These are phyloP conservation scores for Aplocera efformata DNA, from an alignment of 2,888 invertebrate genomes.

Conservation along the genomic window DNA sequence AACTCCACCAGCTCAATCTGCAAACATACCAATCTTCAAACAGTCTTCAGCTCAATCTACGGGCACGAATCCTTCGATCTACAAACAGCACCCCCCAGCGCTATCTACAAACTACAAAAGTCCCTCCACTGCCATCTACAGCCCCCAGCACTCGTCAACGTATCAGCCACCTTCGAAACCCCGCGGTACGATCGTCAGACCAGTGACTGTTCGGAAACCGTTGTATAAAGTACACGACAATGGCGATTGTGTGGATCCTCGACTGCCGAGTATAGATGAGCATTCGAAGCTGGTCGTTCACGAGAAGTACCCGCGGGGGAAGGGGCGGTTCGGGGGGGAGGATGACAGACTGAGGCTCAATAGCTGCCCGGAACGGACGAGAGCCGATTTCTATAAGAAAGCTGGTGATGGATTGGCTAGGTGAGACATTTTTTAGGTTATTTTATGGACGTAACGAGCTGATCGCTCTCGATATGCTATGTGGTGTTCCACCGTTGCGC, in stretches of 20 bases:
- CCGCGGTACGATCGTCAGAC: constrained; percentile 12
- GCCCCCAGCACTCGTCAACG: not conserved
- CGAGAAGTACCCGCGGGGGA: constrained; percentile 29
- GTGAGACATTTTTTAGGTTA: constrained; percentile 29
- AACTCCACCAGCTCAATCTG: not conserved
- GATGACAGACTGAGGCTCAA: constrained; percentile 39
- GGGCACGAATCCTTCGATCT: not conserved
- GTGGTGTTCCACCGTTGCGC: too few species aligned
- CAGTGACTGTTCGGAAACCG: constrained; percentile 28
- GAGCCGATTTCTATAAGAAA: constrained; percentile 54
- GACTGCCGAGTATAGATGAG: constrained; percentile 66
- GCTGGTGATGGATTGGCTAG: constrained; percentile 61
- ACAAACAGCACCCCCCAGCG: not conserved
- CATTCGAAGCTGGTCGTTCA: constrained; percentile 52
- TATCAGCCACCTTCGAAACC: constrained; percentile 1
- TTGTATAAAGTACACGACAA: constrained; percentile 50
- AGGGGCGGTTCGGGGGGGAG: constrained; percentile 34
- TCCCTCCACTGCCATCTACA: constrained; percentile 8
- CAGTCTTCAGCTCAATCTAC: not conserved
- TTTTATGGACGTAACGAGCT: too few species aligned
- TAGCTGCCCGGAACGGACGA: constrained; percentile 46
- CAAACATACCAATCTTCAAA: not conserved
- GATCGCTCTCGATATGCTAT: too few species aligned
- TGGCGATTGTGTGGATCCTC: constrained; percentile 54
- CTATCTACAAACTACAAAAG: constrained; percentile 8